Evolutionary conservation across 2,888 invertebrate genomes (phyloP).

Genomic region (Aricia artaxerxes): DNA sequence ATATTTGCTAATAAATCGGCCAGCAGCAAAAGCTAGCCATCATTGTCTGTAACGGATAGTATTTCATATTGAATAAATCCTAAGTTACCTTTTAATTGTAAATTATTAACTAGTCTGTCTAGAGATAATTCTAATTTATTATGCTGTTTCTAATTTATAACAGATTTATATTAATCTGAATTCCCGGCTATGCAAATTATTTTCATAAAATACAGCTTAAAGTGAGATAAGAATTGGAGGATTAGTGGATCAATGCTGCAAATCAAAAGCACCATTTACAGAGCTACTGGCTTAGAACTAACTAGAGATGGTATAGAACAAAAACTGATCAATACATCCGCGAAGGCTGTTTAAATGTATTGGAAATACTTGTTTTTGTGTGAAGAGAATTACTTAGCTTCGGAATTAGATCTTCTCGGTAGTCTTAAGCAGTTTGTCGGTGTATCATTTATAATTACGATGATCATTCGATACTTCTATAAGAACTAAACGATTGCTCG

Average conservation of each 20-base stretch:
- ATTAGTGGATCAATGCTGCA: neutral
- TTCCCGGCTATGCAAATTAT: neutral
- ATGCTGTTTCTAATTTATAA: neutral
- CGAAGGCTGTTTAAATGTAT: slow-evolving; percentile 8
- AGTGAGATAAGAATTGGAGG: neutral
- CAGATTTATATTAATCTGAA: neutral
- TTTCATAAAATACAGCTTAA: neutral
- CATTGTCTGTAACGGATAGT: neutral
- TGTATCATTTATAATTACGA: slow-evolving; percentile 25
- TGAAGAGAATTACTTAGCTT: slow-evolving; percentile 29
- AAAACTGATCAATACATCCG: slow-evolving; percentile 27
- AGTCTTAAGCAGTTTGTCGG: slow-evolving; percentile 23
- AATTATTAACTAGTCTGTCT: neutral
- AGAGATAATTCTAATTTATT: slow-evolving; percentile 8
- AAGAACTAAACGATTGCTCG: slow-evolving; percentile 17
- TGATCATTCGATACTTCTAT: neutral
- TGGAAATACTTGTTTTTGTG: slow-evolving; percentile 30
- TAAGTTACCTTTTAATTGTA: neutral
- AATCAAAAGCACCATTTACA: slow-evolving; percentile 15
- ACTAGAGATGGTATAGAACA: neutral
- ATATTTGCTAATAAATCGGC: no score
- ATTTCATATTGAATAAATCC: neutral
- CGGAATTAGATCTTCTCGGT: slow-evolving; percentile 24
- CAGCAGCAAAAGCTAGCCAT: neutral
- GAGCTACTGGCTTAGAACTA: slow-evolving; percentile 5